phyloP scores from a whole-genome alignment of 2,797 vertebrate species.

The Anguilla pacifica region DNA sequence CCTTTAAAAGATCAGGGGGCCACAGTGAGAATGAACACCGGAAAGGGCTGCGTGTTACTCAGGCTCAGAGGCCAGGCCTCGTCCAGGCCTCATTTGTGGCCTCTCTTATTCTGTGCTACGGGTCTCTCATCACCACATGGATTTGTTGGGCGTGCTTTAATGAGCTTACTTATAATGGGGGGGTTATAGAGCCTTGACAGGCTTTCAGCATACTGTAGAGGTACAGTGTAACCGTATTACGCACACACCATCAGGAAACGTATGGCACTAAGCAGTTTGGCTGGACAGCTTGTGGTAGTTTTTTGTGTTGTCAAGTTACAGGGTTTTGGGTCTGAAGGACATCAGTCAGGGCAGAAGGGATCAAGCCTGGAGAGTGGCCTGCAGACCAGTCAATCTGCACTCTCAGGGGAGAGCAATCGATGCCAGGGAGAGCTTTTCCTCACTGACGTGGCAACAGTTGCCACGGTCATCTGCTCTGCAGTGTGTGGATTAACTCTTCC shows the following conservation, averaged over 20 bases:
- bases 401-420: constrained; percentile 15
- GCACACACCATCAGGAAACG: neutral
- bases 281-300: neutral
- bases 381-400: constrained; percentile 6
- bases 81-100: neutral
- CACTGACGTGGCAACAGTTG: neutral
- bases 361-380: neutral
- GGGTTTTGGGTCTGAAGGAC: constrained; percentile 5
- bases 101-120: neutral
- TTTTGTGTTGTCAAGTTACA: neutral
- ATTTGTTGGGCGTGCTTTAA: constrained; percentile 20
- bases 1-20: too few relatives aligned
- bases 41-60: neutral
- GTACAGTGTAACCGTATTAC: constrained; percentile 18
- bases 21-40: neutral
- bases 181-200: constrained; percentile 25
- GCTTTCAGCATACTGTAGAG: constrained; percentile 7
- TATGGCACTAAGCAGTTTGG: neutral
- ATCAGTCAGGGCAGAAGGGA: neutral
- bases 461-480: neutral
- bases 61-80: neutral
- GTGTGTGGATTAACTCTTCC: neutral
- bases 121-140: neutral
- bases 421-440: constrained; percentile 2
- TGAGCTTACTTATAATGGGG: neutral